Percentiles rank a stretch among this genome's conserved stretches.
Conservation (phyloP, 2,797 vertebrate species). For the Aplochiton taeniatus region DNA sequence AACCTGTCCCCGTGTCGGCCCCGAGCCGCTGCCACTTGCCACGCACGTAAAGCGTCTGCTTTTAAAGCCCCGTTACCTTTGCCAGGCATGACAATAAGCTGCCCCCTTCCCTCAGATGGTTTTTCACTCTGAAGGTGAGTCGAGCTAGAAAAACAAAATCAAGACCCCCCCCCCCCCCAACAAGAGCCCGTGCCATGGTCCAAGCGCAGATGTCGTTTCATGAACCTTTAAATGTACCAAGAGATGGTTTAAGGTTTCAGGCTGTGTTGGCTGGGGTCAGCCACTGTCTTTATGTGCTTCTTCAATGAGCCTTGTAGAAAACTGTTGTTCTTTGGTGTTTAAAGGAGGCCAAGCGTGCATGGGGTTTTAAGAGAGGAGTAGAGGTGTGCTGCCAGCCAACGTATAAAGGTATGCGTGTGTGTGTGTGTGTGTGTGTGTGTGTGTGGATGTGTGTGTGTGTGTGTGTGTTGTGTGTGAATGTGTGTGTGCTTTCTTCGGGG, state of each 20-base stretch:
- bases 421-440: conserved; percentile 7
- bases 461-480: too few species aligned
- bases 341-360: conserved; percentile 4
- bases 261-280: conserved; percentile 39
- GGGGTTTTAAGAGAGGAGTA: conserved; percentile 9
- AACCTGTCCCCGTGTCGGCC: conserved; percentile 55
- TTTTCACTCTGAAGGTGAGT: conserved; percentile 48
- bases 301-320: conserved; percentile 23
- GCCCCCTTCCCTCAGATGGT: conserved; percentile 49
- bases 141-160: conserved; percentile 38
- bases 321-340: conserved; percentile 30
- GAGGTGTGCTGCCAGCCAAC: neutral
- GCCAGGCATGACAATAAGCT: conserved; percentile 29
- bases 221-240: conserved; percentile 41
- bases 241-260: conserved; percentile 47
- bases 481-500: too few species aligned
- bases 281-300: conserved; percentile 34
- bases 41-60: conserved; percentile 44
- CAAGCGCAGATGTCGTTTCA: conserved; percentile 44
- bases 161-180: conserved; percentile 9
- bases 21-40: conserved; percentile 49
- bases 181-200: conserved; percentile 35
- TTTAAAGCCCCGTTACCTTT: conserved; percentile 45
- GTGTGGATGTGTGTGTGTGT: neutral
- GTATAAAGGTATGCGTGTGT: neutral